Evolutionary conservation across 2,888 invertebrate species (phyloP), one percentile per base, ranked within the genome.

Genomic region (Blera fallax): DNA sequence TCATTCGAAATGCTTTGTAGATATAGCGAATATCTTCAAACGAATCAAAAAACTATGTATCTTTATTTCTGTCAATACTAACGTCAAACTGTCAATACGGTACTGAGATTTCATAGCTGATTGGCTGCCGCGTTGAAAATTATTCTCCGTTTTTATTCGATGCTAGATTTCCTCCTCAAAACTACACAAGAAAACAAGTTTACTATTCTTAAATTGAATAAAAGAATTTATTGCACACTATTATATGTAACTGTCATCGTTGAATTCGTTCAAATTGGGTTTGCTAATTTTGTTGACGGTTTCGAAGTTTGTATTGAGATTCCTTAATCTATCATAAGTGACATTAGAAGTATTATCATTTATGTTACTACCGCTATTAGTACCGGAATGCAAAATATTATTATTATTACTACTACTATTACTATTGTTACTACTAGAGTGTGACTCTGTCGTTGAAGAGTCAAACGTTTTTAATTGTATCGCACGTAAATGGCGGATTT

Each of bases 401-500:
- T 70, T 73, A 58, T 62, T 67, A 62, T 16, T 70, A 74, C 60
- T 65, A 79, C 21, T 79, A 56, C 7, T 67, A 78, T 40, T 65
- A 70, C 11, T 70, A 70, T 43, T 90, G 90, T 88, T 89, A 40
- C 29, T 69, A 88, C 88, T 90, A 89, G 87, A 88, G 82, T 89
- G 72, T 83, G 69, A 78, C 80, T 72, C 80, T 81, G 54, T 65
- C 81, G 76, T 74, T 84, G 73, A 87, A 81, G 82, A 69, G 78
- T 78, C 87, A 81, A 87, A 82, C 45, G 83, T 88, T 79, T 87
- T 85, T 82, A 87, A 79, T 87, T 87, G 84, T 87, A 87, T 87
- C 87, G 88, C 88, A 87, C 89, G 88, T 85, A 85, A 87, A 80
- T 87, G 88, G 88, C 89, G 91, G 90, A 91, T 91, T 90, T 91